Evolutionary conservation across 1,140 invertebrate species (phyloP).

Genomic region (Drosophila bocqueti): DNA sequence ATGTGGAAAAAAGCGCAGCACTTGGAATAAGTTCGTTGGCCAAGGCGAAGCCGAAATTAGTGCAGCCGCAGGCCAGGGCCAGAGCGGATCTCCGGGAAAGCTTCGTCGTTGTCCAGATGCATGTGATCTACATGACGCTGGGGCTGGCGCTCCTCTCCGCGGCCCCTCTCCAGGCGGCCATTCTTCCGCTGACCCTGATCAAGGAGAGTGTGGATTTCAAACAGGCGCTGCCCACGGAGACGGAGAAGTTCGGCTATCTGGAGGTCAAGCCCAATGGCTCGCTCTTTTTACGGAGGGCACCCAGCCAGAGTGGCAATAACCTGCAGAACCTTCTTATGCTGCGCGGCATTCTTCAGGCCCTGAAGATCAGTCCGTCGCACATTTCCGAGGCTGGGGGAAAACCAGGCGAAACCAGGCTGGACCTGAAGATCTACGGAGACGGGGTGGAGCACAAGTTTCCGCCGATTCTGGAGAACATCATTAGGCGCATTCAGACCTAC

Average conservation of each 20-base stretch:
- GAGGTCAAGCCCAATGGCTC: slow-evolving; percentile 75
- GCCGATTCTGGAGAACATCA: slow-evolving; percentile 87
- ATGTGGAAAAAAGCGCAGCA: slow-evolving; percentile 59
- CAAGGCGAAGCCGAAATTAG: slow-evolving; percentile 58
- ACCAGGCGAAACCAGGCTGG: slow-evolving; percentile 27
- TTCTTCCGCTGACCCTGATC: slow-evolving; percentile 44
- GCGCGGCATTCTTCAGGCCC: slow-evolving; percentile 54
- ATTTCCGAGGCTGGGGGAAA: neutral
- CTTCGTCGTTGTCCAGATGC: slow-evolving; percentile 31
- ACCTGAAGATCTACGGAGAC: slow-evolving; percentile 75
- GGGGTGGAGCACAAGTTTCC: slow-evolving; percentile 87
- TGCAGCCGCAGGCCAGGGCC: slow-evolving; percentile 62
- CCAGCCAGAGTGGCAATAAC: slow-evolving; percentile 43
- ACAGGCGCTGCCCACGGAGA: slow-evolving; percentile 9
- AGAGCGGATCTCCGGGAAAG: slow-evolving; percentile 35
- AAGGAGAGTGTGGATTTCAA: slow-evolving; percentile 7
- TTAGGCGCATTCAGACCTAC: slow-evolving; percentile 87
- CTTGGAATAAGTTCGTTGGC: slow-evolving; percentile 69
- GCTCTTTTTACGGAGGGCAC: slow-evolving; percentile 42
- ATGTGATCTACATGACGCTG: slow-evolving; percentile 20
- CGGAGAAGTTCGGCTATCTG: slow-evolving; percentile 65
- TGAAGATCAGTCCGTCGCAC: slow-evolving; percentile 37
- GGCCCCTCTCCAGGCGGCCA: slow-evolving; percentile 38
- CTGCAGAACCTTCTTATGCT: slow-evolving; percentile 60
- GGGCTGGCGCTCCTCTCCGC: slow-evolving; percentile 31